Evolutionary conservation across 2,113 vertebrate genomes (phyloP).

Genomic region (Pionites leucogaster): DNA sequence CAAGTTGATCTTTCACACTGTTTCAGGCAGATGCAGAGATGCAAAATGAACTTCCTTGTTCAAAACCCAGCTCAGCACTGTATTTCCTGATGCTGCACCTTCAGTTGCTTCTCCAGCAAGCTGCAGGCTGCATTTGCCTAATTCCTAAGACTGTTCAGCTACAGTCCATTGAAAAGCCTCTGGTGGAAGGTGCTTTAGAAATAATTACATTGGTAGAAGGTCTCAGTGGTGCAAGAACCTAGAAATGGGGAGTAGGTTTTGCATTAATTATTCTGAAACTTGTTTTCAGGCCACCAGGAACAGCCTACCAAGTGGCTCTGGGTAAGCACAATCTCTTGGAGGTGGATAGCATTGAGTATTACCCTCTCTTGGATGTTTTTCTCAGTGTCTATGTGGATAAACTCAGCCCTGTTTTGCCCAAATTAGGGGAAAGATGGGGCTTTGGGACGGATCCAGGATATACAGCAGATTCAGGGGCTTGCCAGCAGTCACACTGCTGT

Average conservation of each 20-base stretch:
- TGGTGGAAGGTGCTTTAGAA: neutral
- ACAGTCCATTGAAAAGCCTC: neutral
- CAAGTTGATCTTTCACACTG: neutral
- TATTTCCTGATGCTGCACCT: neutral
- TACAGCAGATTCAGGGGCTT: neutral
- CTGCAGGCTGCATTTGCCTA: neutral
- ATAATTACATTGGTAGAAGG: neutral
- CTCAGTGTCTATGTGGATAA: accelerated
- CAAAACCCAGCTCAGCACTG: neutral
- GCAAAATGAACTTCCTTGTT: neutral
- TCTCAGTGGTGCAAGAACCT: neutral
- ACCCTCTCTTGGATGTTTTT: neutral
- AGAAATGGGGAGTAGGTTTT: neutral
- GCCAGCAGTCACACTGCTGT: neutral
- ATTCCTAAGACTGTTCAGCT: neutral
- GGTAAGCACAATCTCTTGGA: constrained; percentile 69
- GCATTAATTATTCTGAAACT: neutral
- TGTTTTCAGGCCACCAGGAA: constrained; percentile 11
- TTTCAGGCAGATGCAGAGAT: neutral
- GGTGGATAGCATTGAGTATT: constrained; percentile 66
- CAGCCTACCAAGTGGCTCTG: constrained; percentile 50
- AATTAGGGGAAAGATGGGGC: neutral
- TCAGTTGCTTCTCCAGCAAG: neutral
- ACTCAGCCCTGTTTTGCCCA: neutral
- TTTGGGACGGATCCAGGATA: neutral